These are phyloP conservation scores for Lypha dubia DNA, from an alignment of 2,888 invertebrate genomes.

Conservation along the genomic window DNA sequence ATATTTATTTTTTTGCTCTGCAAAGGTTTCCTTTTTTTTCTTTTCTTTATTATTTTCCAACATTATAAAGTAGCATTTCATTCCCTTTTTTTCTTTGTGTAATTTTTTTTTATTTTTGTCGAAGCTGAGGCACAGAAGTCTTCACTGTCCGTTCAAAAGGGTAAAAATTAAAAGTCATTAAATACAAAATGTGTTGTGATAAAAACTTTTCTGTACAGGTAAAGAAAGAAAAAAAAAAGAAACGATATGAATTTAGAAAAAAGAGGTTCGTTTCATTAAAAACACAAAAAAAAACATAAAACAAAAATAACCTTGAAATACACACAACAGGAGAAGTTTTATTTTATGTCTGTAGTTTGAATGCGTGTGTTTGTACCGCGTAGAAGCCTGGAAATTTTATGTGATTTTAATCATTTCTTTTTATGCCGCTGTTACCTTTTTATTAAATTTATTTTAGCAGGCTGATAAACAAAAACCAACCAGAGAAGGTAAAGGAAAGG, in stretches of 20 bases:
- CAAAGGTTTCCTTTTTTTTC: slow-evolving; percentile 16
- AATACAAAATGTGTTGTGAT: slow-evolving; percentile 63
- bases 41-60: not conserved
- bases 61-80: slow-evolving; percentile 26
- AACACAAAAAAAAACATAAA: not conserved
- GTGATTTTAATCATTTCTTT: slow-evolving; percentile 68
- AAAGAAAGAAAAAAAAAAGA: too few species aligned
- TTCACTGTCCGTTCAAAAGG: slow-evolving; percentile 43
- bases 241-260: slow-evolving; percentile 7
- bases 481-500: not conserved
- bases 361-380: not conserved
- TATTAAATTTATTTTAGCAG: slow-evolving; percentile 21
- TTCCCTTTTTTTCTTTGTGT: slow-evolving; percentile 17
- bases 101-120: too few species aligned
- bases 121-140: slow-evolving; percentile 7
- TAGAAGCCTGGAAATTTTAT: slow-evolving; percentile 58
- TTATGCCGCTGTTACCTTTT: slow-evolving; percentile 13
- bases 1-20: not conserved
- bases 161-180: slow-evolving; percentile 71
- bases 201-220: slow-evolving; percentile 56
- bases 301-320: slow-evolving; percentile 57
- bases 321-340: slow-evolving; percentile 56
- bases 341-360: slow-evolving; percentile 5
- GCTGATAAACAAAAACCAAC: slow-evolving; percentile 21
- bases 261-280: slow-evolving; percentile 29